These are phyloP conservation scores for Syngnathus acus DNA, from an alignment of 2,797 vertebrate genomes.

Conservation along the genomic window DNA sequence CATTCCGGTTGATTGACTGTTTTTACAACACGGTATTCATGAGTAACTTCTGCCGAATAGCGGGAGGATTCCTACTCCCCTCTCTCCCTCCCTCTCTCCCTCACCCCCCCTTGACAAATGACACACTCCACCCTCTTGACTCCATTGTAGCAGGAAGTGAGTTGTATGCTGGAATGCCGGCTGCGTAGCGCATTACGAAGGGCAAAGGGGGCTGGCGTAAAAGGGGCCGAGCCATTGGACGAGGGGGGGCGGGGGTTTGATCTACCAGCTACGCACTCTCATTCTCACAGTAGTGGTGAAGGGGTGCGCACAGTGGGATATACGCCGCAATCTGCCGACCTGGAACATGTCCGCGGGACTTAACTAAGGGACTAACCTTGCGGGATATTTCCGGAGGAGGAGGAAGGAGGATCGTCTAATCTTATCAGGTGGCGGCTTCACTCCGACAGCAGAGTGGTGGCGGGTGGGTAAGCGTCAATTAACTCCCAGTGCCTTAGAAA, in stretches of 20 bases:
- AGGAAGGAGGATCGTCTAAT: slow-evolving; percentile 14
- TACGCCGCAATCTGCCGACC: slow-evolving; percentile 31
- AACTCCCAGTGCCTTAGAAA: neutral
- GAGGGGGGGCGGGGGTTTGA: slow-evolving; percentile 27
- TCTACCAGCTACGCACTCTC: slow-evolving; percentile 34
- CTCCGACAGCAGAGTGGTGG: slow-evolving; percentile 25
- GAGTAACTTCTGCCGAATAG: slow-evolving; percentile 14
- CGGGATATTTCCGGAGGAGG: slow-evolving; percentile 26
- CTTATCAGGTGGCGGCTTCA: slow-evolving; percentile 40
- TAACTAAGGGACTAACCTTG: slow-evolving; percentile 30
- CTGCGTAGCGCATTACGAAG: slow-evolving; percentile 32
- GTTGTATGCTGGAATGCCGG: slow-evolving; percentile 56
- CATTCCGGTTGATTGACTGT: slow-evolving; percentile 1
- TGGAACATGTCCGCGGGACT: slow-evolving; percentile 19
- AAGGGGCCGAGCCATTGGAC: slow-evolving; percentile 37
- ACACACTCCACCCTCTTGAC: slow-evolving; percentile 20
- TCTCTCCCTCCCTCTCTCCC: slow-evolving; percentile 7
- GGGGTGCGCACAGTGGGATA: slow-evolving; percentile 33
- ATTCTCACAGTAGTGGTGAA: slow-evolving; percentile 19
- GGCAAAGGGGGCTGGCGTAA: slow-evolving; percentile 6
- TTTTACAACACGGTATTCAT: slow-evolving; percentile 3
- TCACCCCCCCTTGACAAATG: slow-evolving; percentile 2
- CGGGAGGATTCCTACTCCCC: slow-evolving; percentile 20
- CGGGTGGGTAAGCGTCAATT: slow-evolving; percentile 13
- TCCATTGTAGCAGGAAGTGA: slow-evolving; percentile 63